Percentiles rank a stretch among this genome's conserved stretches.
phyloP scores from a whole-genome alignment of 2,113 vertebrate genomes.

The Tupaia tana region DNA sequence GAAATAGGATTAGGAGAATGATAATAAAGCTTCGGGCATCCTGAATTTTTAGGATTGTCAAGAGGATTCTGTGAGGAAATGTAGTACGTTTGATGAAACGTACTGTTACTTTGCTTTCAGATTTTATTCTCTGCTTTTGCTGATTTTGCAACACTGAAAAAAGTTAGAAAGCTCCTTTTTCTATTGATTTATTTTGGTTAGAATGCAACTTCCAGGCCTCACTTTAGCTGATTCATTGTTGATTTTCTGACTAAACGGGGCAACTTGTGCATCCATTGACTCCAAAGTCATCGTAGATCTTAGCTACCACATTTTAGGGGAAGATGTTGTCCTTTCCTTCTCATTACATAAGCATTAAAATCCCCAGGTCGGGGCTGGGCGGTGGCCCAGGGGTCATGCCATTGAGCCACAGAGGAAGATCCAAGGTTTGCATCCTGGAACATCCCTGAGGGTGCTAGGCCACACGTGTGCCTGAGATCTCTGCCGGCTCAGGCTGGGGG shows the following conservation, averaged over 20 bases:
- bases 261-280: not conserved
- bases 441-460: too few species aligned
- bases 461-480: too few species aligned
- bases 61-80: not conserved
- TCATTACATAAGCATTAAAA: not conserved
- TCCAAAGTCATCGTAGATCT: not conserved
- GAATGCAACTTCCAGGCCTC: not conserved
- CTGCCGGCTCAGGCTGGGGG: too few species aligned
- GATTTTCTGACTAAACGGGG: not conserved
- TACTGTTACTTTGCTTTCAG: not conserved
- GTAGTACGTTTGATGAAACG: not conserved
- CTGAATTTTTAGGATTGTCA: not conserved
- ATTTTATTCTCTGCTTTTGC: not conserved
- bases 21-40: not conserved
- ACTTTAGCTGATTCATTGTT: not conserved
- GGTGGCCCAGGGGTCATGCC: too few species aligned
- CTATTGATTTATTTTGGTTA: not conserved
- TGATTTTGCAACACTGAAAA: slow-evolving; percentile 26
- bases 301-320: not conserved
- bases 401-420: too few species aligned
- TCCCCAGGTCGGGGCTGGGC: too few species aligned
- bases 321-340: not conserved
- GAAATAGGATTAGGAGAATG: not conserved
- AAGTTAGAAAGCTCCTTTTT: not conserved
- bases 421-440: too few species aligned